Conservation (phyloP, 2,888 invertebrate genomes). For the Plebejus melissa region DNA sequence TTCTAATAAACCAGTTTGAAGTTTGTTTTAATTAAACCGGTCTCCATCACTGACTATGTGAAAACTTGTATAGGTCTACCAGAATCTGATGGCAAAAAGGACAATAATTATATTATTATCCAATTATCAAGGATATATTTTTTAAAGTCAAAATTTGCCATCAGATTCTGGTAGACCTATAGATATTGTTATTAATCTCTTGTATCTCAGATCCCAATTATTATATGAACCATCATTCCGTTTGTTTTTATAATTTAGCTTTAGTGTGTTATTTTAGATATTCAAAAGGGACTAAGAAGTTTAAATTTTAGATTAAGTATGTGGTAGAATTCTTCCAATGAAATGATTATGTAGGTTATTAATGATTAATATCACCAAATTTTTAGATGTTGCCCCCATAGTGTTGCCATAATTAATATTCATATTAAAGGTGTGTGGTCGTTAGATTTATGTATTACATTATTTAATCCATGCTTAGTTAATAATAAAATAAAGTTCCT, state of each 20-base stretch:
- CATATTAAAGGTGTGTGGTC: background rate
- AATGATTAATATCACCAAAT: background rate
- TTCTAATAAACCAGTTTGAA: background rate
- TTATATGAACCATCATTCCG: background rate
- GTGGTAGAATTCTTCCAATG: background rate
- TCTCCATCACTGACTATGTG: too few relatives aligned
- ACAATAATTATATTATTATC: too few relatives aligned
- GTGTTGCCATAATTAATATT: constrained; percentile 8
- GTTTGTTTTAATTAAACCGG: background rate
- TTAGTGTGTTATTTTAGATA: background rate
- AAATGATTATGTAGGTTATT: background rate
- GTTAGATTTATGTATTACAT: background rate
- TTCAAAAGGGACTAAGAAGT: background rate
- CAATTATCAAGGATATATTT: too few relatives aligned
- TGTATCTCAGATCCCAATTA: background rate
- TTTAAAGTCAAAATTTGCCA: too few relatives aligned
- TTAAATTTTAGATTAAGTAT: background rate
- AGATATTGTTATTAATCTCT: background rate
- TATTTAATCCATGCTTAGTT: background rate
- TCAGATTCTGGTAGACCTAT: too few relatives aligned
- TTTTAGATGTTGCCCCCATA: background rate
- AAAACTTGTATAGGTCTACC: background rate
- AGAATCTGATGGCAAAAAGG: too few relatives aligned
- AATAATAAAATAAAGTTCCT: background rate
- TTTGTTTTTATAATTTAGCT: background rate